Evolutionary conservation across 2,797 vertebrate species (phyloP), one percentile per base, ranked within the genome.

Genomic region (Gallinago stenura): DNA sequence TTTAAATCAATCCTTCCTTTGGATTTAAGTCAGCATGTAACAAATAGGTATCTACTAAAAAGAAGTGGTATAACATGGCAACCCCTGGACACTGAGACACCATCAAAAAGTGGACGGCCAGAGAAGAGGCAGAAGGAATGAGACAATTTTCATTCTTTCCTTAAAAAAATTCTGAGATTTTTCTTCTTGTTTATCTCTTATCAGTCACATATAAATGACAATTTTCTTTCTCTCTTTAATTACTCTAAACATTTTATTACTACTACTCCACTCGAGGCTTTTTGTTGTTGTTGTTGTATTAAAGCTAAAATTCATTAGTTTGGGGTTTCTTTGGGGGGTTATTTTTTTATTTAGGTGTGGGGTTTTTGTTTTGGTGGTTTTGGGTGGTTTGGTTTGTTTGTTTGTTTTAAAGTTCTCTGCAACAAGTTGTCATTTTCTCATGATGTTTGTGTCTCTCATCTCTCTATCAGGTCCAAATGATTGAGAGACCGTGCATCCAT

Each of bases 1-100:
- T 70, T 68, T 84, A 90, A 89, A 81, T 18, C 62, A 87, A 76
- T 45, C 20, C n/a, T 69, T 92, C 18, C 15, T 78, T 90, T 86
- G 11, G 33, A 53, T 64, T 77, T 69, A 94, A 82, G 39, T 46
- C 21, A 68, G 12, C 3, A 4, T 12, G 19, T 26, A 65, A 84
- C 13, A 92, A 87, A 69, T 3, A 8, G 6, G 6, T 54, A 68
- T 19, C 43, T 56, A 54, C 45, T 35, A 21, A 62, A 56, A 89
- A 16, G 31, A 50, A 54, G 13, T 24, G 17, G 26, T 39, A 33
- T 28, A 73, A 80, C 11, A 31, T 2, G 5, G 31, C 24, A 77
- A 39, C 25, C 51, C 88, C 48, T 37, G 30, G 35, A 54, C 20
- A 54, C 10, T 14, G 13, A 88, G 20, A 80, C 1, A 9, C 28